Conservation (phyloP, 2,113 vertebrate genomes). For the Clarias magur region DNA sequence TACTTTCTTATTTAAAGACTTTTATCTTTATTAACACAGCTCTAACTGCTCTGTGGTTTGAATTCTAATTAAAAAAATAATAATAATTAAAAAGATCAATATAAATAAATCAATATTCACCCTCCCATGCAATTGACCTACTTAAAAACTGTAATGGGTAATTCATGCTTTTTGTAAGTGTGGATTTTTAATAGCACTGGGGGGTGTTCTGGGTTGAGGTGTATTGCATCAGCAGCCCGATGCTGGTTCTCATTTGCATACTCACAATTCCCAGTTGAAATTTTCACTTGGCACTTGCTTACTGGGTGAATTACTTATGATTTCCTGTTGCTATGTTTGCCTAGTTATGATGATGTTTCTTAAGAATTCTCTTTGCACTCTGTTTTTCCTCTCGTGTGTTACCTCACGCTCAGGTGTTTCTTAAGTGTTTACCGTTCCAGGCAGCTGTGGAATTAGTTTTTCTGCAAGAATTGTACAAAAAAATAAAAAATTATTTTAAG, state of each 20-base stretch:
- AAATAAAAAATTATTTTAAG: background rate
- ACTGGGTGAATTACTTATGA: conserved; percentile 9
- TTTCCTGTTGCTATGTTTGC: conserved; percentile 1
- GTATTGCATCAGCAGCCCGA: background rate
- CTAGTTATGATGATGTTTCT: background rate
- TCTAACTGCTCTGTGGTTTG: background rate
- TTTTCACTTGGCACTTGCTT: conserved; percentile 7
- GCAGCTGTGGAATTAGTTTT: too few relatives aligned
- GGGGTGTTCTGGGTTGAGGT: background rate
- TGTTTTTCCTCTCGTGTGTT: background rate
- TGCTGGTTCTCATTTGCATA: background rate
- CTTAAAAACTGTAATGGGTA: background rate
- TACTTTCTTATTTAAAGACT: background rate
- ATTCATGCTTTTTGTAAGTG: background rate
- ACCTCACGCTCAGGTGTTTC: background rate
- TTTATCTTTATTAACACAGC: background rate
- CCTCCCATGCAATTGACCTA: conserved; percentile 13
- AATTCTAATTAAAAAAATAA: background rate
- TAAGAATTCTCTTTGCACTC: background rate
- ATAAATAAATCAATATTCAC: background rate
- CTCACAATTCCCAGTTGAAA: conserved; percentile 3
- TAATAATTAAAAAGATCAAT: background rate
- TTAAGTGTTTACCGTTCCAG: too few relatives aligned
- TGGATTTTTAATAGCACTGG: background rate
- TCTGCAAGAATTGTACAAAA: too few relatives aligned